Base-by-base conservation (phyloP, 37 sponge, comb jelly and placozoan species). In the Aphrocallistes beatrix region DNA sequence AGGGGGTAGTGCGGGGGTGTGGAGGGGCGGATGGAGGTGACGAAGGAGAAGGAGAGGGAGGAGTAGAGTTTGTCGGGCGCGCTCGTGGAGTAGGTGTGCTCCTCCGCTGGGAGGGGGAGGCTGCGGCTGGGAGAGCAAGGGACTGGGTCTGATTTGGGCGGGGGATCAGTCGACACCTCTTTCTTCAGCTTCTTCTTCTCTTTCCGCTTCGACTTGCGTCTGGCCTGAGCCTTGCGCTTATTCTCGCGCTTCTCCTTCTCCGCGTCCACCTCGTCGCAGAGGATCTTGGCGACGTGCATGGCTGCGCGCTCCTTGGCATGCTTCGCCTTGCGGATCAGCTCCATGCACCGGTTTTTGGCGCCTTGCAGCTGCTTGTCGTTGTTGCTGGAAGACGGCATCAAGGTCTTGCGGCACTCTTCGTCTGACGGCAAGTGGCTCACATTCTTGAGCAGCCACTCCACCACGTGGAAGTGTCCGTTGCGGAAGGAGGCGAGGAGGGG, bases 371-470 rank as follows among this genome's bases (percentile, higher is more conserved):
- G 86, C 36, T 95, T 90, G 88, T 91, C 93, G 37, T 91, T 89
- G 39, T 91, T 88, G 32, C 85, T 38, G 1, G 88, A 89, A 34
- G 85, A 88, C n/a, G 99, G 95, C 1, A 92, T 91, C 83, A 97
- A 87, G 37, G 90, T 90, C 86, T 97, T 97, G 86, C 95, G 93
- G 86, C 99, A 98, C 81, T 98, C 99, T 0, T 69, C 85, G 51
- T 98, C 99, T 25, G 91, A 90, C 69, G 99, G 99, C 8, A 93
- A 87, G 82, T 95, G 94, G 36, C 87, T 88, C 49, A 95, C 91
- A n/a, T 90, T 88, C 3, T 87, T 89, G 88, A 98, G 87, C 6
- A 98, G 88, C 99, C 99, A 98, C 51, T 98, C 96, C 38, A 98
- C 99, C 49, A 98, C 86, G 83, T 96, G 91, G 30, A 86, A 51